Evolutionary conservation across 2,797 vertebrate species (phyloP).

Genomic region (Gambusia yucatana): DNA sequence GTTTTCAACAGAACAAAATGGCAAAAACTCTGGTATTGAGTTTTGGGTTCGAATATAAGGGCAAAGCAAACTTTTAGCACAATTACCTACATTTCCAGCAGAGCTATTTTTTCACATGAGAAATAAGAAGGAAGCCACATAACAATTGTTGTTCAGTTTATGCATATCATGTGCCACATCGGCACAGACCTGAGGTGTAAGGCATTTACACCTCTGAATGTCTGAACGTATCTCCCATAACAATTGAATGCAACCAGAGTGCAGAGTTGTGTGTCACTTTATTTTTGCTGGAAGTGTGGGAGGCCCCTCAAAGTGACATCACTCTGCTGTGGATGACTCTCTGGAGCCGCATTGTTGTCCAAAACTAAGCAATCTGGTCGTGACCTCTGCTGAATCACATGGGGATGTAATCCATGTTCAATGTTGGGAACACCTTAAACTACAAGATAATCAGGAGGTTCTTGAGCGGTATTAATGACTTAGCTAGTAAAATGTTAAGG

Average conservation of each 20-base stretch:
- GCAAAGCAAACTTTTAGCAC: too few relatives aligned
- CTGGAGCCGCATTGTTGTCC: conserved; percentile 50
- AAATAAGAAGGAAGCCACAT: not conserved
- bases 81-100: too few relatives aligned
- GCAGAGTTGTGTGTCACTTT: conserved; percentile 60
- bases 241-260: conserved; percentile 41
- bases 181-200: conserved; percentile 32
- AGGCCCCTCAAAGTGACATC: conserved; percentile 68
- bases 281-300: conserved; percentile 49
- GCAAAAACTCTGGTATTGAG: not conserved
- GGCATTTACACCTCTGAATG: conserved; percentile 41
- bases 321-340: conserved; percentile 47
- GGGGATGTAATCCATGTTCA: conserved; percentile 33
- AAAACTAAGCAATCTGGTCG: conserved; percentile 36
- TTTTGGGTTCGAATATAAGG: too few relatives aligned
- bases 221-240: conserved; percentile 49
- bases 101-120: not conserved
- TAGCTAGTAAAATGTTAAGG: not conserved
- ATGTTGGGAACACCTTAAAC: conserved; percentile 6
- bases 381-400: conserved; percentile 41
- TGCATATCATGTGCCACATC: conserved; percentile 19
- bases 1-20: not conserved
- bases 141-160: not conserved
- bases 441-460: conserved; percentile 10
- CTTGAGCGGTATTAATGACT: conserved; percentile 12